Conservation (phyloP, 1,140 invertebrate genomes). For the Tetramorium parvispinum region DNA sequence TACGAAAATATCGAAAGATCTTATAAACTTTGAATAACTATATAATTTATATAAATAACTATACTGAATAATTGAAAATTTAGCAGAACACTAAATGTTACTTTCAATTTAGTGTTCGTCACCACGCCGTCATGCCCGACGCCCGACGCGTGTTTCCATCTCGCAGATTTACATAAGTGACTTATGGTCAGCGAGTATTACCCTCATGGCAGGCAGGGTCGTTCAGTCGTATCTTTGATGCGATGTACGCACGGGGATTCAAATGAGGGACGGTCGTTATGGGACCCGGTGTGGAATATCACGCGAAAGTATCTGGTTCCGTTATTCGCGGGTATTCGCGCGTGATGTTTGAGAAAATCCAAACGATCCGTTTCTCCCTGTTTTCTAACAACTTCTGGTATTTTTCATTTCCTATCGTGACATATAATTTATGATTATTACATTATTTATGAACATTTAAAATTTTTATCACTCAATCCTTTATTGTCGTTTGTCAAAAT, state of each 20-base stretch:
- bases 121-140: slow-evolving; percentile 21
- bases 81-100: slow-evolving; percentile 53
- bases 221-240: slow-evolving; percentile 77
- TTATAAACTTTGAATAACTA: background rate
- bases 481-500: background rate
- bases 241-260: slow-evolving; percentile 75
- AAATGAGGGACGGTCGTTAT: slow-evolving; percentile 74
- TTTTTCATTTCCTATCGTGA: background rate
- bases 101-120: slow-evolving; percentile 71
- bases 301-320: slow-evolving; percentile 71
- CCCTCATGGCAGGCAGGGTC: slow-evolving; percentile 43
- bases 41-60: background rate
- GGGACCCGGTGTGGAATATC: slow-evolving; percentile 73
- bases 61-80: background rate
- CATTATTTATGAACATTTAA: background rate
- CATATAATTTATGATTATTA: background rate
- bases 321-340: slow-evolving; percentile 33
- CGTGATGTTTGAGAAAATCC: slow-evolving; percentile 1
- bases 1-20: background rate
- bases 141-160: slow-evolving; percentile 71
- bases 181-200: slow-evolving; percentile 77
- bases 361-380: background rate
- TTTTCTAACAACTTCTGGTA: background rate
- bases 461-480: background rate
- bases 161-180: slow-evolving; percentile 78